Conservation (phyloP, 2,113 vertebrate genomes). For the Corythornis cristatus region DNA sequence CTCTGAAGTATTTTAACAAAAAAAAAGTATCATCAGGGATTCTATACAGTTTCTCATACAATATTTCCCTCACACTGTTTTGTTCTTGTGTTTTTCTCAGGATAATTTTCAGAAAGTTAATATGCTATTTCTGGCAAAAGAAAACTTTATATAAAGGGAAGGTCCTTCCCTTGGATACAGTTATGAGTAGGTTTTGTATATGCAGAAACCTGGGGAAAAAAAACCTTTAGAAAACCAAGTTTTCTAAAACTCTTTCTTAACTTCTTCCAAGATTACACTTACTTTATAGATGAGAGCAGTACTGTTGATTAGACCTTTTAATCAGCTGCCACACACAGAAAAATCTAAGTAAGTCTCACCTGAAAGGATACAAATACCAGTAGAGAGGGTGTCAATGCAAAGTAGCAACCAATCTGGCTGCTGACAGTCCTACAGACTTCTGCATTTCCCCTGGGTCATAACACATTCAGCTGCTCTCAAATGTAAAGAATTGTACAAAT, state of each 20-base stretch:
- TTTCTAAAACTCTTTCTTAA: neutral
- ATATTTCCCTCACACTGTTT: neutral
- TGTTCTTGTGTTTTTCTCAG: neutral
- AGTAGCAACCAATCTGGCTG: neutral
- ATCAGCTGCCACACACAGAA: neutral
- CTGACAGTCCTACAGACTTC: neutral
- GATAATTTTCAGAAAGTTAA: neutral
- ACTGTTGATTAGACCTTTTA: neutral
- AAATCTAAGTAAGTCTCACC: neutral
- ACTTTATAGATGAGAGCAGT: neutral
- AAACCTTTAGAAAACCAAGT: neutral
- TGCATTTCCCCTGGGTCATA: neutral
- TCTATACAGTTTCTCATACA: neutral
- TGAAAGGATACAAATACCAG: neutral
- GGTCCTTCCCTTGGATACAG: neutral
- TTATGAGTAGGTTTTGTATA: neutral
- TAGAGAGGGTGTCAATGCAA: neutral
- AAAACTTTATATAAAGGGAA: neutral
- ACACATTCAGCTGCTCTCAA: neutral
- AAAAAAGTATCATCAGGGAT: neutral
- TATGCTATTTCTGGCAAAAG: neutral
- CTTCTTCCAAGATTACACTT: neutral
- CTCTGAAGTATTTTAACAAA: neutral
- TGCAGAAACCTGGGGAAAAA: neutral
- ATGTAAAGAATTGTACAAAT: neutral